These are phyloP conservation scores for Saxidomus purpurata DNA, from an alignment of 1,140 invertebrate species.

Conservation along the genomic window DNA sequence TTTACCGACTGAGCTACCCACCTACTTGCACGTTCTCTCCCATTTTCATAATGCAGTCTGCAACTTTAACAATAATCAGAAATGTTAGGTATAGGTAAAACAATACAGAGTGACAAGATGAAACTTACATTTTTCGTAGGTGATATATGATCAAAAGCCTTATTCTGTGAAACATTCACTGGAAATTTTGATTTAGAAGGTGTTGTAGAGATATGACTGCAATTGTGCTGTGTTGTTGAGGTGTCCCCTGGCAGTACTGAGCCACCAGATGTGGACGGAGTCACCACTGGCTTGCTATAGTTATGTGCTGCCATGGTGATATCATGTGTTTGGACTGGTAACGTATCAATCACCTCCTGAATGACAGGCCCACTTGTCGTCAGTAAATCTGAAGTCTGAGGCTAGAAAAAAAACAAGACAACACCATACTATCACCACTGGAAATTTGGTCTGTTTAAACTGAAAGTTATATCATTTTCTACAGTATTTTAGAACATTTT, in stretches of 20 bases:
- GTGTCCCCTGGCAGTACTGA: neutral
- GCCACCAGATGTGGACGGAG: neutral
- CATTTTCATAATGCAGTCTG: no score
- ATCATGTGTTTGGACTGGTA: neutral
- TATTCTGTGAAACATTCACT: neutral
- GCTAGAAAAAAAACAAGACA: no score
- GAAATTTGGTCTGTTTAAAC: no score
- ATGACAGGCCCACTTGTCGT: slow-evolving; percentile 36
- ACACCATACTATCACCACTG: no score
- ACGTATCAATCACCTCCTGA: slow-evolving; percentile 46
- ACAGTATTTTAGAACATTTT: no score
- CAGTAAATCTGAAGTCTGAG: neutral
- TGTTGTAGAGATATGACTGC: neutral
- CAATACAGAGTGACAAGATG: no score
- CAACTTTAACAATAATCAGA: no score
- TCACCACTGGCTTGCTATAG: slow-evolving; percentile 8
- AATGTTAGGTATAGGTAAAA: no score
- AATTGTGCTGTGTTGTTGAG: neutral
- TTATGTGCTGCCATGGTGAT: slow-evolving; percentile 13
- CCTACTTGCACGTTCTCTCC: no score
- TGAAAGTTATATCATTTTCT: no score
- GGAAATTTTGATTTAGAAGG: neutral
- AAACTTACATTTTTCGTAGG: slow-evolving; percentile 2
- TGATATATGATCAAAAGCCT: neutral
- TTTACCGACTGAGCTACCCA: no score